Base-by-base conservation (phyloP, 2,113 vertebrate genomes). In the Anoplopoma fimbria region DNA sequence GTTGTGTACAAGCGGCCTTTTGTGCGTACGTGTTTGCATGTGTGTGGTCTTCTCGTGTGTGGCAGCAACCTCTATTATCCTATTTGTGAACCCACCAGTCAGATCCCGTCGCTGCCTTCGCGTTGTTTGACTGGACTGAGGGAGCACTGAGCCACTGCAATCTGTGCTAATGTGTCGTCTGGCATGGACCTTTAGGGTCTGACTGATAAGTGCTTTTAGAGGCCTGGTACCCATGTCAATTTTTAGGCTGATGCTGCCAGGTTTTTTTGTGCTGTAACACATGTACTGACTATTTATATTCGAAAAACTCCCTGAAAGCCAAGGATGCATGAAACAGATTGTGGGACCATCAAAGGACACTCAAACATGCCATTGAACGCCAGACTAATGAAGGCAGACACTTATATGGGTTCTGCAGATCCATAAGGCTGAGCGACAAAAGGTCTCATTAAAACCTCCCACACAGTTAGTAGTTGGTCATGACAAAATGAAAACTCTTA, bases 341-440 rank as follows among this genome's bases (percentile, higher is more conserved):
- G 76, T 57, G 79, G 79, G 58, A 69, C 29, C 45, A 61, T 83
- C 58, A 77, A 77, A 83, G 61, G 61, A 67, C 75, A 87, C 47
- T 75, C 64, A 51, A 75, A 84, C 65, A 75, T n/a, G 55, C 19
- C 82, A 80, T 60, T 17, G 40, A 81, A 79, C 87, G 67, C 19
- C 81, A 86, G 69, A 78, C 63, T 71, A 83, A 80, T 81, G 78
- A 82, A 83, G 70, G 51, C 82, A 75, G 58, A 79, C 25, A 10
- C 58, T 67, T 36, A 33, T 71, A 75, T 82, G 71, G 58, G 55
- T 75, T 81, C 34, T 81, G 27, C 49, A 45, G 49, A 64, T 70
- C 55, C 76, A 71, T 76, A 81, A 86, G 83, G 67, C 29, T 81
- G 27, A 84, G 25, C 74, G 88, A 76, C 79, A 86, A 49, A n/a